Conservation (phyloP, 2,888 invertebrate genomes). For the Coleophora deauratella region DNA sequence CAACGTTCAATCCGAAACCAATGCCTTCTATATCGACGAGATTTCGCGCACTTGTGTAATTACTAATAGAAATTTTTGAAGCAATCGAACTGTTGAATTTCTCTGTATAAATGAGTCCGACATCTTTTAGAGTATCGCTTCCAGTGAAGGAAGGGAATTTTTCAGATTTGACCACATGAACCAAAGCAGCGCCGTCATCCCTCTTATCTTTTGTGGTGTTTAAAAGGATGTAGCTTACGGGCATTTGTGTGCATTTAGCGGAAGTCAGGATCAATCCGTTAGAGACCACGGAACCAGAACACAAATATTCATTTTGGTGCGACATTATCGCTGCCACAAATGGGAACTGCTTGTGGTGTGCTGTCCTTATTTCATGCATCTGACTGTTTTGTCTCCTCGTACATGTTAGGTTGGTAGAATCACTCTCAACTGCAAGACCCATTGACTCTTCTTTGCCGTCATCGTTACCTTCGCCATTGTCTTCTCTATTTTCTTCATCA, state of each 20-base stretch:
- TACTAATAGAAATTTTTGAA: slow-evolving; percentile 46
- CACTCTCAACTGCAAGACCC: slow-evolving; percentile 42
- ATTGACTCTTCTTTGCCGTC: slow-evolving; percentile 50
- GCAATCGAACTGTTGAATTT: slow-evolving; percentile 46
- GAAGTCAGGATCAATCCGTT: slow-evolving; percentile 55
- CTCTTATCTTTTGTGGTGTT: slow-evolving; percentile 47
- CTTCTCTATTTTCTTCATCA: slow-evolving; percentile 43
- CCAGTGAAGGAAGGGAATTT: slow-evolving; percentile 47
- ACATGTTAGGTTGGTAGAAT: slow-evolving; percentile 36
- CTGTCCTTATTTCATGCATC: slow-evolving; percentile 50
- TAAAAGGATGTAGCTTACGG: slow-evolving; percentile 43
- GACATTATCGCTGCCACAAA: slow-evolving; percentile 59
- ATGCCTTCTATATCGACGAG: slow-evolving; percentile 43
- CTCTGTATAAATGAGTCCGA: slow-evolving; percentile 51
- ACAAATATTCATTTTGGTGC: slow-evolving; percentile 50
- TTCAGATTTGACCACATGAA: slow-evolving; percentile 47
- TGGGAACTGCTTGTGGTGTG: slow-evolving; percentile 44
- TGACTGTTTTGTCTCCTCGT: slow-evolving; percentile 42
- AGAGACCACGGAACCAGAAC: slow-evolving; percentile 50
- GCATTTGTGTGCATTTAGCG: slow-evolving; percentile 37
- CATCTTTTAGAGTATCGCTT: slow-evolving; percentile 37
- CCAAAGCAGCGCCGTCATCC: slow-evolving; percentile 30
- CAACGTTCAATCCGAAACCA: slow-evolving; percentile 57
- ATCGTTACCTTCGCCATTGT: slow-evolving; percentile 41
- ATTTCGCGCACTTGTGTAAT: slow-evolving; percentile 32